Evolutionary conservation across 2,888 invertebrate species (phyloP).

Genomic region (Dicycla oo): DNA sequence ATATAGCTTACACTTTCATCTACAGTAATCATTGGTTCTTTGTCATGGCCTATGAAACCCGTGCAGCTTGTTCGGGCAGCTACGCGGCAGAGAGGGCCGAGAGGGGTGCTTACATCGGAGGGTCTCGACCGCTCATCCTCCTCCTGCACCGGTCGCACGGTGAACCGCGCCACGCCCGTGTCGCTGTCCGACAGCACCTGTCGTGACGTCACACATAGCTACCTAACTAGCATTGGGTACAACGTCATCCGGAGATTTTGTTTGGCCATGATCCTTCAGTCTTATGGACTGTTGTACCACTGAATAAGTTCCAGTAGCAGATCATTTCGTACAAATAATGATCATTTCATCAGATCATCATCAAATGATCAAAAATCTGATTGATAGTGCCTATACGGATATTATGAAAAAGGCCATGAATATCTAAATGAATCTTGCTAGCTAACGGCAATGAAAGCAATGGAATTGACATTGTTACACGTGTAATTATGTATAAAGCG

Average conservation of each 20-base stretch:
- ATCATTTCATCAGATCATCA: too few species aligned
- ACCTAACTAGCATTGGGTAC: constrained; percentile 60
- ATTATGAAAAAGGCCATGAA: not conserved
- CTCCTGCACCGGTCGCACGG: constrained; percentile 92
- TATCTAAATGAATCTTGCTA: constrained; percentile 23
- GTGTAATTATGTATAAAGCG: constrained; percentile 2
- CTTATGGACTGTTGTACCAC: not conserved
- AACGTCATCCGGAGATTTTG: constrained; percentile 50
- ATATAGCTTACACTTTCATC: constrained; percentile 53
- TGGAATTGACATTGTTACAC: not conserved
- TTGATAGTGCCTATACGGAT: not conserved
- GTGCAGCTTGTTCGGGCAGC: constrained; percentile 61
- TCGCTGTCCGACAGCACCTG: constrained; percentile 90
- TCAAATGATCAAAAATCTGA: too few species aligned
- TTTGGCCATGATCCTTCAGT: not conserved
- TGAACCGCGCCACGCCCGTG: constrained; percentile 90
- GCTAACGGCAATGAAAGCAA: constrained; percentile 17
- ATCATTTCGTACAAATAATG: not conserved
- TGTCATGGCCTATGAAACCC: constrained; percentile 38
- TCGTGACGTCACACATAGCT: constrained; percentile 71
- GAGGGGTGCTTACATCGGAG: constrained; percentile 84
- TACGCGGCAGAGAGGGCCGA: constrained; percentile 40
- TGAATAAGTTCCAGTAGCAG: not conserved
- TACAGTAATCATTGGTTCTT: constrained; percentile 51
- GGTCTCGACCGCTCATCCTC: constrained; percentile 91